Evolutionary conservation across 1,140 invertebrate genomes (phyloP), one percentile per base, ranked within the genome.

Genomic region (Drosophila setifemur): DNA sequence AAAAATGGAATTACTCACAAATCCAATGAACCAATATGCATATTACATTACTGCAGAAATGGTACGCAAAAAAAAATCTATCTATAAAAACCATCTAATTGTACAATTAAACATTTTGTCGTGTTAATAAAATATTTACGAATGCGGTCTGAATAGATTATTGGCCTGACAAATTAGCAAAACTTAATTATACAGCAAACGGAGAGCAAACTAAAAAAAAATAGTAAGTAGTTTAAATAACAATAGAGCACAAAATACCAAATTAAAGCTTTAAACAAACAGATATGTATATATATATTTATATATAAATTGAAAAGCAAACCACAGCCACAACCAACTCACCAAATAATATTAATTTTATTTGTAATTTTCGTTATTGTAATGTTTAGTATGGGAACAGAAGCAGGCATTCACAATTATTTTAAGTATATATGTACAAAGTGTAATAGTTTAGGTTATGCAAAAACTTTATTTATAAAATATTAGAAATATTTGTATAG

Each of bases 51-150:
- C 16, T 35, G 35, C 28, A 48, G 31, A 29, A 55, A 49, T 11
- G 45, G 39, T 33, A 70, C n/a, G n/a, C n/a, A 45, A 48, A 52
- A 50, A 35, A 42, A 52, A 29, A 29, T 12, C 0, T 23, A 33
- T 43, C 40, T 11, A 29, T 16, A 53, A 54, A 50, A 72, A 43
- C 60, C 44, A 74, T 85, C 79, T 83, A 85, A 85, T 78, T 78
- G 63, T 60, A 73, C 57, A 74, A 74, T 78, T 83, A 70, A 85
- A 85, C 57, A 83, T 66, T 74, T 85, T 85, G 74, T 79, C 71
- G 55, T 74, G 79, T 79, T 85, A 85, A 85, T 85, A 74, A 85
- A 85, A 85, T 85, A 85, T 85, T 85, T 85, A 85, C 57, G 44
- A 74, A 58, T 85, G 79, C 52, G 81, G 74, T 37, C 54, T 57